Evolutionary conservation across 2,113 vertebrate genomes (phyloP), one percentile per base, ranked within the genome.

Genomic region (Corythoichthys haematopterus): DNA sequence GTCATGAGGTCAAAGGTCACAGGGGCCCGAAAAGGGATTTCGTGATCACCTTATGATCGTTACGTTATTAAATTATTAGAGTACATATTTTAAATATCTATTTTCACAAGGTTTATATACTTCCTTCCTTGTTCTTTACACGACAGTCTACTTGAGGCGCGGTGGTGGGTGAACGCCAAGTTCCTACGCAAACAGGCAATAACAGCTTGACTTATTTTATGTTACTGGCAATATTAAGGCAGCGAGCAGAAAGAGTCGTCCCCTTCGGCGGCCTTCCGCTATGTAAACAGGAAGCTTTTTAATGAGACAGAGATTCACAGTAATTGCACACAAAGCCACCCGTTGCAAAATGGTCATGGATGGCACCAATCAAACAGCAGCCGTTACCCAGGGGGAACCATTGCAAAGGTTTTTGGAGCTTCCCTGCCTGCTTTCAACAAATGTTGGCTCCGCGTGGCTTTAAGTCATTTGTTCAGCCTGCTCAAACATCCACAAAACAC

Each of bases 281-380:
- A 78, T 65, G 72, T 79, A 63, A 75, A 80, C 80, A 78, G 50
- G 36, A 46, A 81, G 69, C 55, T 72, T 85, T 71, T 85, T 86
- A 87, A 85, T 83, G 77, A 85, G 78, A 87, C 68, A 85, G 76
- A 80, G 83, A 83, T 75, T 78, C 77, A 68, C 69, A 76, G 74
- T 83, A 76, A 86, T 80, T 83, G 76, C 72, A 69, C 75, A 86
- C 78, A 84, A 84, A 72, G 78, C 63, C 64, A 70, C 71, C 80
- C 74, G n/a, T 71, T 72, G 77, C 69, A 78, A 66, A 77, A 77
- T 56, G 77, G 77, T 71, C 83, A 80, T 55, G 70, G 79, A 74
- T 76, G 68, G 72, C 55, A 75, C 83, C 80, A 79, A 77, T 74
- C 80, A 65, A 77, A 61, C 68, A 74, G 81, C 80, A 78, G 70